Evolutionary conservation across 2,888 invertebrate genomes (phyloP), one percentile per base, ranked within the genome.

Genomic region (Nomada ferruginata): DNA sequence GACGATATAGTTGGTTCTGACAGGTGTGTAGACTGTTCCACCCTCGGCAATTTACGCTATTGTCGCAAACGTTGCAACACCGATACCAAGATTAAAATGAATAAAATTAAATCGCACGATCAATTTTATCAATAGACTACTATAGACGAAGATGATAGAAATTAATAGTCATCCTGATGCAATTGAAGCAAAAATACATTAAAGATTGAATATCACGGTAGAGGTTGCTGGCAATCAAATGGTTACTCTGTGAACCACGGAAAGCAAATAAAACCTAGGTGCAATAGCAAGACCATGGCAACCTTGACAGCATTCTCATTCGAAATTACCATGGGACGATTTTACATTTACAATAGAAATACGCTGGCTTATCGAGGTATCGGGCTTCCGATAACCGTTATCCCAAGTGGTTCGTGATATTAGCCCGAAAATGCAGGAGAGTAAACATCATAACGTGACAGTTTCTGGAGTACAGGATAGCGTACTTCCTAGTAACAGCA

Each of bases 1-100:
- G 89, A 89, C 91, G 90, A 90, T 92, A 91, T 90, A 92, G 91
- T 91, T 89, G 79, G 74, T 82, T 80, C 78, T 73, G 79, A 63
- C 82, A 74, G 79, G 76, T 82, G 88, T 89, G 85, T 87, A 90
- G 88, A 13, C 86, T 86, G 87, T 89, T 90, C 86, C 89, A 85
- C 84, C 84, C 85, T 71, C 87, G 90, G 90, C 90, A 90, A 91
- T 91, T 91, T 85, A 59, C 29, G 85, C 83, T 64, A 85, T 88
- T 88, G 81, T 81, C 69, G 57, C 65, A 44, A 53, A 63, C 50
- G 69, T 64, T 68, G 52, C 57, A 53, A 59, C 61, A 61, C 61
- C 72, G 55, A 68, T 36, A 44, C 60, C 36, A 36, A 70, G 65
- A 66, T 59, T 68, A 69, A 68, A 57, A 57, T 44, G 18, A 13